A percentile compares a stretch with the other conserved stretches of the same genome.
These are phyloP conservation scores for Cyanistes caeruleus DNA, from an alignment of 2,113 vertebrate genomes.

Conservation along the genomic window DNA sequence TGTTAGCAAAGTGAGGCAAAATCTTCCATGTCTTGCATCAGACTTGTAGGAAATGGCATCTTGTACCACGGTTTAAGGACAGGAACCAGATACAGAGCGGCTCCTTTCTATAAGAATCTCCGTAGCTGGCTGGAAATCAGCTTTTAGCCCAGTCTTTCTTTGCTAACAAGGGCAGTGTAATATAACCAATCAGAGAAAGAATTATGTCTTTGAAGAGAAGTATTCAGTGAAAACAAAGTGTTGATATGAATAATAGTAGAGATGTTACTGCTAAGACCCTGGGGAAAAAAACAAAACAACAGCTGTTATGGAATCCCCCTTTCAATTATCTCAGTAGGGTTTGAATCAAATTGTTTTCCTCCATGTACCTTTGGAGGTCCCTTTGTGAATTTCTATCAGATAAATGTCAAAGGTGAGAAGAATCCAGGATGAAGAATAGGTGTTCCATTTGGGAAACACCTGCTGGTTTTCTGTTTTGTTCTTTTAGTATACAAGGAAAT, in stretches of 20 bases:
- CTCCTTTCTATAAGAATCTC: background rate
- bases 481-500: background rate
- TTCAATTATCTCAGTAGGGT: background rate
- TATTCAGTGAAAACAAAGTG: background rate
- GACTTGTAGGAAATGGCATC: background rate
- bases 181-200: background rate
- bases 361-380: background rate
- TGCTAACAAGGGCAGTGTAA: background rate
- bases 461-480: background rate
- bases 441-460: background rate
- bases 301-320: background rate
- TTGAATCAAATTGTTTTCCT: background rate
- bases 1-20: background rate
- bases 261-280: background rate
- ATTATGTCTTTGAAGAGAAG: background rate
- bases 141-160: background rate
- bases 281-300: fast-evolving
- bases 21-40: background rate
- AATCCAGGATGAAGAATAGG: background rate
- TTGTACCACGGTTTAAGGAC: background rate
- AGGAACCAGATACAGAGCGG: background rate
- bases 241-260: background rate
- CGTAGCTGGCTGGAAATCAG: background rate
- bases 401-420: background rate
- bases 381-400: background rate